These are phyloP conservation scores for Baccha elongata DNA, from an alignment of 2,888 invertebrate species.

Conservation along the genomic window DNA sequence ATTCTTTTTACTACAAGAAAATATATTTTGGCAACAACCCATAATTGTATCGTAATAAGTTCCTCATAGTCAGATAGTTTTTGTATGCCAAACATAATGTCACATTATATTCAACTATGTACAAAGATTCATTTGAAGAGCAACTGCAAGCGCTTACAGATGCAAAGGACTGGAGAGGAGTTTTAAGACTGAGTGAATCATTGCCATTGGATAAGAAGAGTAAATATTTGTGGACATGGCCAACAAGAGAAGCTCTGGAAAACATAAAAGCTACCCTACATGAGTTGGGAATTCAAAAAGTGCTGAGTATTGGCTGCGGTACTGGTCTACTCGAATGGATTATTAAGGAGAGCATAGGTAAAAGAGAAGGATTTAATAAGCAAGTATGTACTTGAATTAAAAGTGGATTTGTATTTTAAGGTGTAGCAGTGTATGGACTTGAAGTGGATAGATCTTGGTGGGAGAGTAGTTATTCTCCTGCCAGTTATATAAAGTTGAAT, in stretches of 20 bases:
- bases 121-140: slow-evolving; percentile 58
- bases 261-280: slow-evolving; percentile 84
- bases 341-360: slow-evolving; percentile 86
- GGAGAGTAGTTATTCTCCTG: slow-evolving; percentile 89
- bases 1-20: slow-evolving; percentile 39
- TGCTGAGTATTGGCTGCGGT: slow-evolving; percentile 91
- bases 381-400: slow-evolving; percentile 15
- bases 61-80: background rate
- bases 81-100: background rate
- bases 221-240: slow-evolving; percentile 89
- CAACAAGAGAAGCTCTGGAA: slow-evolving; percentile 85
- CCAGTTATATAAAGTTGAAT: slow-evolving; percentile 87
- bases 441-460: slow-evolving; percentile 93
- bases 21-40: slow-evolving; percentile 46
- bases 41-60: slow-evolving; percentile 17
- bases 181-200: slow-evolving; percentile 78
- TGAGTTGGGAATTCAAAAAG: slow-evolving; percentile 82
- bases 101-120: slow-evolving; percentile 38
- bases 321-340: slow-evolving; percentile 93
- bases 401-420: slow-evolving; percentile 80
- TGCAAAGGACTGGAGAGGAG: slow-evolving; percentile 82
- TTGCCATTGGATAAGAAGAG: slow-evolving; percentile 80
- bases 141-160: slow-evolving; percentile 45
- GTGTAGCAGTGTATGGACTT: slow-evolving; percentile 86
- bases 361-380: slow-evolving; percentile 7